phyloP scores from a whole-genome alignment of 1,140 invertebrate genomes.

The Platyscapa corneri region DNA sequence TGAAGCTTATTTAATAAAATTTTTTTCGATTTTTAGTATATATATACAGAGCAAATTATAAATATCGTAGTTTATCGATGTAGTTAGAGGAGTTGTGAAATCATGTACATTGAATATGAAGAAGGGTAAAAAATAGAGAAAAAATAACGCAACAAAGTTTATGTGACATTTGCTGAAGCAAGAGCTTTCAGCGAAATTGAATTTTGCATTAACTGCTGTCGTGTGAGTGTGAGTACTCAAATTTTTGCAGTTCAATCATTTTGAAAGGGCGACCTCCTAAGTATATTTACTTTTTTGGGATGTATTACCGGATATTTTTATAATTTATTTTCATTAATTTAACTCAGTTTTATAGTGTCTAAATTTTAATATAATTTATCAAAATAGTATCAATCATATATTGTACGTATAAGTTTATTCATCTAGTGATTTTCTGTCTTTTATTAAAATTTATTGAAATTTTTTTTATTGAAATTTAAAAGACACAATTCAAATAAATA shows the following conservation, averaged over 20 bases:
- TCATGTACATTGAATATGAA: background rate
- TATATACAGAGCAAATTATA: constrained; percentile 60
- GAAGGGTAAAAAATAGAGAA: background rate
- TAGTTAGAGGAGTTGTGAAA: background rate
- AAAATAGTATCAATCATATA: no score
- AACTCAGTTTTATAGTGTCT: background rate
- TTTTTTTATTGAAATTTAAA: no score
- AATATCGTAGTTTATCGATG: constrained; percentile 61
- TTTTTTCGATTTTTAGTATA: constrained; percentile 37
- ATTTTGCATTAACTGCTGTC: constrained; percentile 37
- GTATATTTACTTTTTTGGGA: background rate
- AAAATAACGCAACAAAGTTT: constrained; percentile 5
- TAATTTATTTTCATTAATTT: background rate
- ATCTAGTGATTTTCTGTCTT: no score
- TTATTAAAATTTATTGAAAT: no score
- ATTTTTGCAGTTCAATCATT: constrained; percentile 39
- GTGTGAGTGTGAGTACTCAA: background rate
- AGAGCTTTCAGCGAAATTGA: constrained; percentile 44
- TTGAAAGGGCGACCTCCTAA: constrained; percentile 36
- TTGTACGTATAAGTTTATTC: no score
- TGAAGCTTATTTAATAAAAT: no score
- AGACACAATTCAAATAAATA: no score
- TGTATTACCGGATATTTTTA: background rate
- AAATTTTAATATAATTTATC: no score
- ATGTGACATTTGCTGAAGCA: background rate